Evolutionary conservation across 53 echinoderm and acorn worm genomes (phyloP).

Genomic region (Hippasteria phrygiana): DNA sequence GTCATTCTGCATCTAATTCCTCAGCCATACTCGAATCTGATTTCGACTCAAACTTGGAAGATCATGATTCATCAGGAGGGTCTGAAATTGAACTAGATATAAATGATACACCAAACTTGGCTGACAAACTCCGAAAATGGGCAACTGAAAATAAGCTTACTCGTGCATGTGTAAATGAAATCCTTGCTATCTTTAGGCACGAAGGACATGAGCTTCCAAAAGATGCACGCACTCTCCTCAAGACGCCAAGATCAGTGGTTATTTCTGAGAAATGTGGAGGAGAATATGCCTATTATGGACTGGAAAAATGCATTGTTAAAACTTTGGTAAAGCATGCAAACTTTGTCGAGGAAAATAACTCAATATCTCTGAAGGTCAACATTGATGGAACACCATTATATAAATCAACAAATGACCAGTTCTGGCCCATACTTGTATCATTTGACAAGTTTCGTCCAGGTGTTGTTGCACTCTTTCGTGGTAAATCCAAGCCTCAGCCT

Average conservation of each 20-base stretch:
- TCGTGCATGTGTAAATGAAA: conserved; percentile 18
- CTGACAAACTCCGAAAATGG: conserved; percentile 4
- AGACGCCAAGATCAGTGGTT: conserved; percentile 7
- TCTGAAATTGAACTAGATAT: conserved; percentile 27
- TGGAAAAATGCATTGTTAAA: conserved; percentile 25
- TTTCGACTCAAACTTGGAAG: conserved; percentile 28
- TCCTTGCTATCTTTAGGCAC: not conserved
- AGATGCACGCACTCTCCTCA: conserved; percentile 42
- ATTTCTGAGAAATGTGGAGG: conserved; percentile 38
- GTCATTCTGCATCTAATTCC: not conserved
- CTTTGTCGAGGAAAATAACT: not conserved
- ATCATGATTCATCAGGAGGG: conserved; percentile 25
- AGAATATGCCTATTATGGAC: conserved; percentile 48
- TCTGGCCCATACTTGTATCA: conserved; percentile 32
- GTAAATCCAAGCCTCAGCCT: conserved; percentile 33
- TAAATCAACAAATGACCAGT: conserved; percentile 38
- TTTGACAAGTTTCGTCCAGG: conserved; percentile 27
- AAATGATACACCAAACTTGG: not conserved
- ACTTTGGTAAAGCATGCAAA: conserved; percentile 25
- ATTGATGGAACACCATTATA: conserved; percentile 39
- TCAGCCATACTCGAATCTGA: conserved; percentile 29
- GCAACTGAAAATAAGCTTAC: conserved; percentile 20
- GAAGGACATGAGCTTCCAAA: conserved; percentile 21
- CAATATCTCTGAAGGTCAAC: conserved; percentile 31
- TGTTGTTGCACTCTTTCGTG: conserved; percentile 45